Evolutionary conservation across 2,113 vertebrate species (phyloP).

Genomic region (Panurus biarmicus): DNA sequence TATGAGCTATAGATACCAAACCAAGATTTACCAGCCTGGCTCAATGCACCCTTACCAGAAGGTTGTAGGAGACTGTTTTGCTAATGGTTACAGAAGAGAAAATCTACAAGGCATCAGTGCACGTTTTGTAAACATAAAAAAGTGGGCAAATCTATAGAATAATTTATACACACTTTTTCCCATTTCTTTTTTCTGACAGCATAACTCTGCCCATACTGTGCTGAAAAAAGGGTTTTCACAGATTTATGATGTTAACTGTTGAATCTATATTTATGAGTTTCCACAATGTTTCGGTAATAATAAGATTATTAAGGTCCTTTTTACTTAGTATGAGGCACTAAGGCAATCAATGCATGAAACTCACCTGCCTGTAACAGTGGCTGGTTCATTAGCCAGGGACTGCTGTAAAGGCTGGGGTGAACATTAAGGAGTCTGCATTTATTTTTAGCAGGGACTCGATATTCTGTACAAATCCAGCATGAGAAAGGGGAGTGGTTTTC

Average conservation of each 20-base stretch:
- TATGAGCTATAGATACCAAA: neutral
- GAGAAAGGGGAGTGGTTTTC: neutral
- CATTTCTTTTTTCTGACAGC: neutral
- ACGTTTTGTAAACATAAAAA: neutral
- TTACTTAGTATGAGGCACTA: neutral
- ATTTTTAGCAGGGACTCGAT: neutral
- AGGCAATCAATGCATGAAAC: neutral
- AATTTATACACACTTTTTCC: neutral
- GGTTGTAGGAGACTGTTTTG: neutral
- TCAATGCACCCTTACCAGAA: neutral
- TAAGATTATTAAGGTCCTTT: constrained; percentile 14
- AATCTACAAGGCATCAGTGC: neutral
- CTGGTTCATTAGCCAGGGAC: constrained; percentile 6
- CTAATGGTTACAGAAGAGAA: neutral
- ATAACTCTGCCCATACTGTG: constrained; percentile 5
- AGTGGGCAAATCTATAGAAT: neutral
- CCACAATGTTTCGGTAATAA: constrained; percentile 20
- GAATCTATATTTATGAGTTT: constrained; percentile 56
- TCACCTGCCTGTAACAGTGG: neutral
- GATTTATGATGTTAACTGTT: constrained; percentile 24
- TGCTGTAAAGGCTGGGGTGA: neutral
- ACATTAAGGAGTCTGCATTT: neutral
- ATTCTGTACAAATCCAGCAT: neutral
- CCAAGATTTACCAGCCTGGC: neutral
- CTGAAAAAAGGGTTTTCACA: constrained; percentile 12